phyloP scores from a whole-genome alignment of 2,113 vertebrate species.

The Oryzias melastigma region DNA sequence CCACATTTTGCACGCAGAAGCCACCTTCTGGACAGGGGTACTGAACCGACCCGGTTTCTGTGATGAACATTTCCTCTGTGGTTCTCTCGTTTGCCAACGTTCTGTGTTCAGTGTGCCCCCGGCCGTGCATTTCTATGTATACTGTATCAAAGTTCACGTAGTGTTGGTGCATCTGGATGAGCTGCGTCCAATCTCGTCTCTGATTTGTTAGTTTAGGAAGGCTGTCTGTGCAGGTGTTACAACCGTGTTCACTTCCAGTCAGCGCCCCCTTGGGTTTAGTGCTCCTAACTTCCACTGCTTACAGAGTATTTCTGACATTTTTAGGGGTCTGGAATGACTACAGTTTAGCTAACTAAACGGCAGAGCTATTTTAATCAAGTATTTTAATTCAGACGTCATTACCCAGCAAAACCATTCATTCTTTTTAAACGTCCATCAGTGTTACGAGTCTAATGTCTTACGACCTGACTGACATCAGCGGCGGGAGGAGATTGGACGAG shows the following conservation, averaged over 20 bases:
- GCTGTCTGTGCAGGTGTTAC: too few relatives aligned
- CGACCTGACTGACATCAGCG: neutral
- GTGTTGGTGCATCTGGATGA: constrained; percentile 27
- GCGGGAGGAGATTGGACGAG: constrained; percentile 3
- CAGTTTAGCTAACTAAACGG: too few relatives aligned
- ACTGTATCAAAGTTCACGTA: constrained; percentile 41
- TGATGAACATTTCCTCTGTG: constrained; percentile 1
- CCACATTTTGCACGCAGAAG: neutral
- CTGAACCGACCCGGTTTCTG: neutral
- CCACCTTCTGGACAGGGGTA: neutral
- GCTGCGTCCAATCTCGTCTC: neutral
- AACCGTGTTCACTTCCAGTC: too few relatives aligned
- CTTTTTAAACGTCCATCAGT: neutral
- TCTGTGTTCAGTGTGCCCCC: constrained; percentile 26
- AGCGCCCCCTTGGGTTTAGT: too few relatives aligned
- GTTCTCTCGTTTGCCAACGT: neutral
- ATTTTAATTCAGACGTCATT: too few relatives aligned
- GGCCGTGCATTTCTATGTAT: constrained; percentile 37
- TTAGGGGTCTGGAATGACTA: too few relatives aligned
- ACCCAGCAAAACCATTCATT: too few relatives aligned
- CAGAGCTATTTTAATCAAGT: too few relatives aligned
- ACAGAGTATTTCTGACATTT: too few relatives aligned
- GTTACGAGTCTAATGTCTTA: neutral
- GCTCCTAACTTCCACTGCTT: too few relatives aligned
- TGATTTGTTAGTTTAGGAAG: too few relatives aligned